phyloP scores from a whole-genome alignment of 2,113 vertebrate genomes.

The Turdus rufiventris region DNA sequence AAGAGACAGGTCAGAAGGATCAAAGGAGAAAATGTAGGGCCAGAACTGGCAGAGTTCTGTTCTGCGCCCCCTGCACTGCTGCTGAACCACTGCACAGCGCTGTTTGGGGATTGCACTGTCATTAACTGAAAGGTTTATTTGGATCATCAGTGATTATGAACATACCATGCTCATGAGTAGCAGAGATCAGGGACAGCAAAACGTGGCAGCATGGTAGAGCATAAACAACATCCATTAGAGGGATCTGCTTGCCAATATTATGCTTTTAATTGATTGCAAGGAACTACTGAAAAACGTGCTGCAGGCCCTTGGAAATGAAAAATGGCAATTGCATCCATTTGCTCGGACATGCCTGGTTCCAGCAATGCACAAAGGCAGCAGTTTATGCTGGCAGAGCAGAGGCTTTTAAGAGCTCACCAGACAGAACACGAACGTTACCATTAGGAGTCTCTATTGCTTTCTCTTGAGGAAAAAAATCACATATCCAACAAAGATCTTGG shows the following conservation, averaged over 20 bases:
- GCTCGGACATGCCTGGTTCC: neutral
- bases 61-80: fast-evolving
- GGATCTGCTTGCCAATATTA: neutral
- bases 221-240: fast-evolving
- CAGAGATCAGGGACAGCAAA: neutral
- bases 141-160: neutral
- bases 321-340: neutral
- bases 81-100: fast-evolving
- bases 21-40: neutral
- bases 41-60: neutral
- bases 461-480: neutral
- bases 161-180: fast-evolving
- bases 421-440: fast-evolving
- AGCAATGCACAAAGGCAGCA: neutral
- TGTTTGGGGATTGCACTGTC: neutral
- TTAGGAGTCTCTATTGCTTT: neutral
- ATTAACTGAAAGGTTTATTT: neutral
- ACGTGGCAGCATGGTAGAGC: fast-evolving
- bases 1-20: neutral
- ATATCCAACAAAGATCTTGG: neutral
- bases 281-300: neutral
- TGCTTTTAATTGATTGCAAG: neutral
- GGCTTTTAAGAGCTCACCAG: neutral
- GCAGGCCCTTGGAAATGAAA: neutral
- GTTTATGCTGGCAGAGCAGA: neutral